Conservation (phyloP, 2,797 vertebrate genomes). For the Scolopax bukidnonensis region DNA sequence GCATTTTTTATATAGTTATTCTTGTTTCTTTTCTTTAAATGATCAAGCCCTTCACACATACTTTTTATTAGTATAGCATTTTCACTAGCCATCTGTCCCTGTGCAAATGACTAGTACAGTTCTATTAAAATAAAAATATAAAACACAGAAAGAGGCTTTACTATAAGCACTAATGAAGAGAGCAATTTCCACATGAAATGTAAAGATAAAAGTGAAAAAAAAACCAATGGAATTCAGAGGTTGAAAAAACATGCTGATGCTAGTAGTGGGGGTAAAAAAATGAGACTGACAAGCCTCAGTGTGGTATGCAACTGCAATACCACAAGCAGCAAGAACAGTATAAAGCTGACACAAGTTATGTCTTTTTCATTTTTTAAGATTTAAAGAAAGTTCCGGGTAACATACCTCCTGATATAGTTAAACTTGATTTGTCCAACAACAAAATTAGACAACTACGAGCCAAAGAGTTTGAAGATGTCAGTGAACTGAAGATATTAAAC, state of each 20-base stretch:
- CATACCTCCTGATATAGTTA: constrained; percentile 89
- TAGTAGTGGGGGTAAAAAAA: neutral
- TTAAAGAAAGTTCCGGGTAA: constrained; percentile 88
- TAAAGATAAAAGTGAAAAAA: neutral
- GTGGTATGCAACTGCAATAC: neutral
- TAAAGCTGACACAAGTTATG: neutral
- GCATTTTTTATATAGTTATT: neutral
- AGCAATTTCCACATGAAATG: neutral
- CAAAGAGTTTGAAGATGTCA: constrained; percentile 89
- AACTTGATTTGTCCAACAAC: constrained; percentile 92
- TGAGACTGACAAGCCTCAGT: neutral
- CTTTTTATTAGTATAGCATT: neutral
- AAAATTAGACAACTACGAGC: constrained; percentile 88
- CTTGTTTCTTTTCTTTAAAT: neutral
- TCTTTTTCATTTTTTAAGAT: constrained; percentile 78
- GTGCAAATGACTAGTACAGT: neutral
- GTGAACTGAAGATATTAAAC: constrained; percentile 92
- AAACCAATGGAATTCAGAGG: neutral
- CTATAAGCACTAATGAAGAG: neutral
- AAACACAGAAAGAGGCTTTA: neutral
- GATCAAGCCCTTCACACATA: neutral
- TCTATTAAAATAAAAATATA: neutral
- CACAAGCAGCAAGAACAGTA: neutral
- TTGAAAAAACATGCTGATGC: neutral
- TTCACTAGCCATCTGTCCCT: neutral